Evolutionary conservation across 2,888 invertebrate species (phyloP).

Genomic region (Himalopsyche anomala): DNA sequence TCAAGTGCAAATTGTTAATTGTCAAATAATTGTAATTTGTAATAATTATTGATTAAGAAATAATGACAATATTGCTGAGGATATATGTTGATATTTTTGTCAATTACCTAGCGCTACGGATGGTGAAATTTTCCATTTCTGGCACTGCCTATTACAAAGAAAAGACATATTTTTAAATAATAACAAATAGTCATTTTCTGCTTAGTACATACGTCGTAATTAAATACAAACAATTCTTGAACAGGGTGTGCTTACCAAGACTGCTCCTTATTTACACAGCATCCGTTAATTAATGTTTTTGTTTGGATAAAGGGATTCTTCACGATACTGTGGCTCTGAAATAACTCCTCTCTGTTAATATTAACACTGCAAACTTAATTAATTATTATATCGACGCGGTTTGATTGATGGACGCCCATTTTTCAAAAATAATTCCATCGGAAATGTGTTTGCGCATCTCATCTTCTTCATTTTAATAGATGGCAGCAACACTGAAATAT

Average conservation of each 20-base stretch:
- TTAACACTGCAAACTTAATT: conserved; percentile 31
- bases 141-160: background rate
- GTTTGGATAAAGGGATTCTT: conserved; percentile 15
- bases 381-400: conserved; percentile 12
- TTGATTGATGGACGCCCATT: conserved; percentile 5
- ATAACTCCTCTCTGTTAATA: background rate
- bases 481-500: too few relatives aligned
- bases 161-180: conserved; percentile 6
- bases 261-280: conserved; percentile 5
- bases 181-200: background rate
- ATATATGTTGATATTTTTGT: too few relatives aligned
- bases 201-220: conserved; percentile 14
- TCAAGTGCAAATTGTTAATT: too few relatives aligned
- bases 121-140: background rate
- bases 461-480: too few relatives aligned
- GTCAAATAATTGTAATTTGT: too few relatives aligned
- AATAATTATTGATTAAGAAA: too few relatives aligned
- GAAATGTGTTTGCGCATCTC: background rate
- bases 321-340: background rate
- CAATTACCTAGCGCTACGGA: too few relatives aligned
- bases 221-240: background rate
- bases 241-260: conserved; percentile 13
- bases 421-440: background rate
- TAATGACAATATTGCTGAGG: too few relatives aligned
- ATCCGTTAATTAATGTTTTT: conserved; percentile 35